Evolutionary conservation across 2,797 vertebrate species (phyloP), one percentile per base, ranked within the genome.

Genomic region (Danionella dracula): DNA sequence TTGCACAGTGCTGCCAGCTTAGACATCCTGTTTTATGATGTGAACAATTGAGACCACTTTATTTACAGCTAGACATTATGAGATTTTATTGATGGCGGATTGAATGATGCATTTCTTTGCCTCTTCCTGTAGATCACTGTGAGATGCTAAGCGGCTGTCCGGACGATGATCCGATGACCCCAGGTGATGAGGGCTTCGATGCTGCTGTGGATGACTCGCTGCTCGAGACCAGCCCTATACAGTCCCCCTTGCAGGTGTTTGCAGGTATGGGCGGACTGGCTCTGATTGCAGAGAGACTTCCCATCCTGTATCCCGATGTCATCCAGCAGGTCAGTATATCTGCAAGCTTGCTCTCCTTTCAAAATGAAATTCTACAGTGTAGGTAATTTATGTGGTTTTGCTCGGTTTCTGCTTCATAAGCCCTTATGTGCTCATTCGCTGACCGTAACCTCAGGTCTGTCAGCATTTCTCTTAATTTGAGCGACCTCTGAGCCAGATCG

Each of bases 251-350:
- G 72, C 97, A 99, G 88, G 97, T 99, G 72, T 99, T 99, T 72
- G 97, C 97, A 15, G 96, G 95, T 74, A 97, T 99, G 94, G 97
- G 97, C 2, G 97, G 96, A 51, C 82, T 99, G 78, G 97, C 96
- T 19, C 92, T 99, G 42, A 99, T 99, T 49, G 97, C 95, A 1
- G 96, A 99, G 84, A 90, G 97, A 74, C 86, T 99, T 27, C 97
- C 97, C 1, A 96, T 99, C 96, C 91, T 99, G 11, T 99, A 99
- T 81, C 97, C 97, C 0, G 97, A 99, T 0, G 94, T 99, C 78
- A 97, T 99, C 80, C 97, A 99, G 66, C 97, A 99, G 93, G 97
- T 94, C 69, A 88, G 87, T 81, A 2, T 7, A 1, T 5, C 19
- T 27, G 44, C 58, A 49, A 23, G 16, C 13, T 16, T 50, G 21